Base-by-base conservation (phyloP, 1,140 invertebrate species). In the Lepidotrigona ventralis region DNA sequence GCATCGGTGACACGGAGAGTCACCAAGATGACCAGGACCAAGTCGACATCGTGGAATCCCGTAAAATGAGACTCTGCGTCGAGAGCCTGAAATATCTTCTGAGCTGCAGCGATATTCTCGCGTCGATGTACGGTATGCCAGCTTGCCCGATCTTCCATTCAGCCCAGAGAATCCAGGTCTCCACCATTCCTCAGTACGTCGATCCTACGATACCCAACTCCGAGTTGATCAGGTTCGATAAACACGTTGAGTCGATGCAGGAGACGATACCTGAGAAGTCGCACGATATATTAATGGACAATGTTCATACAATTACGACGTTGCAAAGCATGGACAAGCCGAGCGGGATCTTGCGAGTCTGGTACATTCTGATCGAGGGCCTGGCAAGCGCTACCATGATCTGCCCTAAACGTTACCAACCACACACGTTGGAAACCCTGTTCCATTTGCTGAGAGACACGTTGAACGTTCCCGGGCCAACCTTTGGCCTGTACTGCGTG, bases 101-200 rank as follows among this genome's bases (percentile, higher is more conserved):
- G 88, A 97, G 96, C 86, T 98, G 98, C 91, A 97, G 97, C 84
- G 96, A 96, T 81, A 98, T 99, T 83, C 94, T 99, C 53, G 96
- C 97, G 2, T 97, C 97, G 87, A 99, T 99, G 98, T 98, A 98
- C 93, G 96, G 96, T 90, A 99, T 99, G 98, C 98, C 98, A 26
- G 98, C 98, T 85, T 98, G 98, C 93, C 98, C 98, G 1, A 97
- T 97, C 71, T 99, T 99, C 91, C 98, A 98, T 92, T 97, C 98
- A 19, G 97, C 97, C 1, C 97, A 98, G 89, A 96, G 97, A 91
- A 97, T 98, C 83, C 97, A 98, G 90, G 95, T 97, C 1, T 97
- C 97, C 70, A 96, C 96, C 29, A 95, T 96, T 6, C 96, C 97
- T 19, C 96, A 97, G 84, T 95, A 97, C 81, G 97, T 98, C 0